phyloP scores from a whole-genome alignment of 2,113 vertebrate species.

The Chinchilla lanigera region DNA sequence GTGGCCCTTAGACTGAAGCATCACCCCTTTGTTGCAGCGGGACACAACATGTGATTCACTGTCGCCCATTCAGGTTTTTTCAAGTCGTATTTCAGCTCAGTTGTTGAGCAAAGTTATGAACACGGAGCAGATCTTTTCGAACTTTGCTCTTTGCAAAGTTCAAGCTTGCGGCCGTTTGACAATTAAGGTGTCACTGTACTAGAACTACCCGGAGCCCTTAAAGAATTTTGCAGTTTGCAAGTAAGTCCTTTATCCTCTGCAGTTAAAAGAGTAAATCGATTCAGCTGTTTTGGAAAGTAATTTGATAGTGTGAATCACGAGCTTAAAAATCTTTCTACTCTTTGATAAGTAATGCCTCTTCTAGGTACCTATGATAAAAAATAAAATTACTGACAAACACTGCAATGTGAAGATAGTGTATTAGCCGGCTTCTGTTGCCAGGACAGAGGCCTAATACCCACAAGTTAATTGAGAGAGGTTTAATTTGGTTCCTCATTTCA shows the following conservation, averaged over 20 bases:
- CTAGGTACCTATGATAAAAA: neutral
- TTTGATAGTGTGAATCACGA: conserved; percentile 5
- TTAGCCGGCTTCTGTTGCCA: neutral
- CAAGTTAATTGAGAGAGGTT: neutral
- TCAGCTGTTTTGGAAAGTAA: conserved; percentile 13
- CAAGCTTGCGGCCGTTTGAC: neutral
- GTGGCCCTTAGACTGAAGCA: neutral
- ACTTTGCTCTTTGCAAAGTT: neutral
- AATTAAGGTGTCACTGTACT: neutral
- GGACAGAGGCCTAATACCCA: neutral
- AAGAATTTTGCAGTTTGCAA: neutral
- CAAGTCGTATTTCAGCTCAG: neutral
- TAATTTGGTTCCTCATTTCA: neutral
- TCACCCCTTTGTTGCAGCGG: neutral
- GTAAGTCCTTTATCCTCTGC: neutral
- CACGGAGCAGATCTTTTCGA: neutral
- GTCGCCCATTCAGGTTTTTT: neutral
- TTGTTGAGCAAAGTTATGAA: neutral
- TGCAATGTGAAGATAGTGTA: neutral
- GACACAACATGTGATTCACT: neutral
- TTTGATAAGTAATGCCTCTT: neutral
- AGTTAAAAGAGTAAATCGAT: neutral
- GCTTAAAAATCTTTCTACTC: neutral
- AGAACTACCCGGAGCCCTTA: neutral
- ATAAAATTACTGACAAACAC: neutral